These are phyloP conservation scores for Polyommatus icarus DNA, from an alignment of 2,888 invertebrate species.

Conservation along the genomic window DNA sequence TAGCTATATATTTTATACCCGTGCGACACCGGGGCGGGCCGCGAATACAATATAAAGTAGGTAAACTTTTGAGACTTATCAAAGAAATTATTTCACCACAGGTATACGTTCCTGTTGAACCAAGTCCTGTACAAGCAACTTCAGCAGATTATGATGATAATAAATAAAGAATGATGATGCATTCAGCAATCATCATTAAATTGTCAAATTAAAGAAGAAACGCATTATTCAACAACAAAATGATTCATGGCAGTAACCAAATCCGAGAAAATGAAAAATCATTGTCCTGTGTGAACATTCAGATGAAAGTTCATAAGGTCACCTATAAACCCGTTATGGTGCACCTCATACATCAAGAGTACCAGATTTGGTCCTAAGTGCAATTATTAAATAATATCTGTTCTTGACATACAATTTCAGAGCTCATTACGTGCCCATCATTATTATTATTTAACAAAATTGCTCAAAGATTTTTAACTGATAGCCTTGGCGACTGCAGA, in stretches of 20 bases:
- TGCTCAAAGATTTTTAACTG: neutral
- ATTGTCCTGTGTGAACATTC: neutral
- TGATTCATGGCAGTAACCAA: neutral
- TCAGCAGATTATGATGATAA: neutral
- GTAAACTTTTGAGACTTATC: no score
- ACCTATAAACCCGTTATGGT: constrained; percentile 14
- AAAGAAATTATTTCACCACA: no score
- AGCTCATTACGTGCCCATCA: neutral
- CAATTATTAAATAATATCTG: constrained; percentile 17
- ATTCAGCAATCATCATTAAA: neutral
- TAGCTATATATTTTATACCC: no score
- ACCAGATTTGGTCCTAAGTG: constrained; percentile 13
- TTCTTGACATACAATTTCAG: constrained; percentile 15
- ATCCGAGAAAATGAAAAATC: neutral
- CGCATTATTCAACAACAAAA: neutral
- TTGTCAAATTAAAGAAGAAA: constrained; percentile 1
- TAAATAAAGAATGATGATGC: neutral
- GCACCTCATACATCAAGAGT: constrained; percentile 11
- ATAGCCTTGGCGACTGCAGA: neutral
- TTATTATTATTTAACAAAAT: neutral
- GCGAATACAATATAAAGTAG: no score
- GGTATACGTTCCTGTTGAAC: no score
- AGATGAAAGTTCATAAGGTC: constrained; percentile 16
- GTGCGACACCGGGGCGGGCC: no score
- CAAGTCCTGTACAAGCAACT: no score